These are phyloP conservation scores for Gastrophysa polygoni DNA, from an alignment of 2,888 invertebrate genomes.

Conservation along the genomic window DNA sequence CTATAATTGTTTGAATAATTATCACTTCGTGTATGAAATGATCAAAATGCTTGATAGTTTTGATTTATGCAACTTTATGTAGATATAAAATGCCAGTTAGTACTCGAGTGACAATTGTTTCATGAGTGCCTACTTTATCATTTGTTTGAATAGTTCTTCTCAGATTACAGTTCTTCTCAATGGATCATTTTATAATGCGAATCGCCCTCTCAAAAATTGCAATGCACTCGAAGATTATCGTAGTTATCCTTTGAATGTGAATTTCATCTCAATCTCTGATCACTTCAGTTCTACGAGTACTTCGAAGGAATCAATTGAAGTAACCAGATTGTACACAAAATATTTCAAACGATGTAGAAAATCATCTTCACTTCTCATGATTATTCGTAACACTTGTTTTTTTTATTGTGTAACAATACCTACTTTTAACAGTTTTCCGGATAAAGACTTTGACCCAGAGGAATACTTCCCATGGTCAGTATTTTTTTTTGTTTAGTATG, in stretches of 20 bases:
- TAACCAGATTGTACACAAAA: no score
- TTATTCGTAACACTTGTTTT: conserved; percentile 14
- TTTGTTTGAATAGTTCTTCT: no score
- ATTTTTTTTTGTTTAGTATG: conserved; percentile 49
- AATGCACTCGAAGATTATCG: no score
- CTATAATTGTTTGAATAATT: not conserved
- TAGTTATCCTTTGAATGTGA: no score
- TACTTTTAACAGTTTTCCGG: conserved; percentile 71
- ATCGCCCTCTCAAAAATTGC: no score
- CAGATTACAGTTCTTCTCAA: no score
- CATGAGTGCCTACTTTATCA: no score
- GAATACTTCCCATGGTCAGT: conserved; percentile 84
- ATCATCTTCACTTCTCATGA: conserved; percentile 6
- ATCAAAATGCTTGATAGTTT: not conserved
- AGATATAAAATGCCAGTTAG: not conserved
- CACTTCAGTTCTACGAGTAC: no score
- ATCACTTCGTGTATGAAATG: not conserved
- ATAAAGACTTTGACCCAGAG: conserved; percentile 75
- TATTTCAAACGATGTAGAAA: no score
- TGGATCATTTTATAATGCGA: no score
- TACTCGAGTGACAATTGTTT: not conserved
- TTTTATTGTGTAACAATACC: conserved; percentile 26
- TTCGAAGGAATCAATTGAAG: no score
- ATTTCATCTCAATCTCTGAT: no score
- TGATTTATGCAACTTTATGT: not conserved